Evolutionary conservation across 2,797 vertebrate species (phyloP).

Genomic region (Phoebastria nigripes): DNA sequence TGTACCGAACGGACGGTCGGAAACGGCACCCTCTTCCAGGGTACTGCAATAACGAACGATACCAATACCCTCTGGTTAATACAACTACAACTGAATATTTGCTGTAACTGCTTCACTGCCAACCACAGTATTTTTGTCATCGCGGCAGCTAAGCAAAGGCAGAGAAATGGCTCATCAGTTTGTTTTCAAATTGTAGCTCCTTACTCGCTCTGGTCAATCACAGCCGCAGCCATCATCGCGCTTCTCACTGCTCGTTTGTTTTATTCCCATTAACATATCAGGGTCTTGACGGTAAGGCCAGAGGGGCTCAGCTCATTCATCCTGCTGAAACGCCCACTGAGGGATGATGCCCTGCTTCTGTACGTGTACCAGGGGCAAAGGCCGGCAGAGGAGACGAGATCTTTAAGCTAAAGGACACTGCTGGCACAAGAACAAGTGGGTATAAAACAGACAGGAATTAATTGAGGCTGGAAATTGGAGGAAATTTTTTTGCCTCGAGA

Average conservation of each 20-base stretch:
- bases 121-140: fast-evolving
- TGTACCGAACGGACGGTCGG: fast-evolving
- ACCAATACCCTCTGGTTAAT: not conserved
- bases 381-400: not conserved
- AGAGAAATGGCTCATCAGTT: not conserved
- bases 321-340: not conserved
- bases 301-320: not conserved
- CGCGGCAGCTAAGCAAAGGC: not conserved
- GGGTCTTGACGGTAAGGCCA: not conserved
- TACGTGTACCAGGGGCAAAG: not conserved
- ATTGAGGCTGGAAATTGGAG: not conserved
- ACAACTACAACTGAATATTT: fast-evolving
- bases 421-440: not conserved
- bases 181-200: not conserved
- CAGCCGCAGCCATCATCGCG: fast-evolving
- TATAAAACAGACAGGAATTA: not conserved
- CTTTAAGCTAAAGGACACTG: not conserved
- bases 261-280: not conserved
- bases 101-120: not conserved
- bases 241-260: not conserved
- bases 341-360: not conserved
- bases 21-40: not conserved
- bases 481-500: not conserved
- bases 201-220: not conserved
- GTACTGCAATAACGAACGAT: not conserved